Conservation (phyloP, 2,113 vertebrate genomes). For the Channa maculata region DNA sequence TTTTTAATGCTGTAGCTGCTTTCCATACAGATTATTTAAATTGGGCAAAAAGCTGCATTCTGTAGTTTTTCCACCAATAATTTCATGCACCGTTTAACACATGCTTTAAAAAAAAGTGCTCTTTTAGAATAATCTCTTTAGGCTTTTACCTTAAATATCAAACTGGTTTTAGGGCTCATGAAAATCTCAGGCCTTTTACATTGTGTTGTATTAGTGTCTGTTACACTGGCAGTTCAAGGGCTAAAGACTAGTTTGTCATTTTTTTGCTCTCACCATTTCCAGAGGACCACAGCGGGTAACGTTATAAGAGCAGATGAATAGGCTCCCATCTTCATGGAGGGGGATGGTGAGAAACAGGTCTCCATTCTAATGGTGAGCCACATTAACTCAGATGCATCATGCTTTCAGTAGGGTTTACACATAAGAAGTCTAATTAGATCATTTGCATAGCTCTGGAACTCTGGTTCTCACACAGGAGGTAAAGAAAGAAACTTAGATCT, state of each 20-base stretch:
- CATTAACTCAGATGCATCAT: conserved; percentile 57
- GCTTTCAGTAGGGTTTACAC: conserved; percentile 18
- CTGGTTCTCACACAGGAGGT: conserved; percentile 12
- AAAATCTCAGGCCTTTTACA: no score
- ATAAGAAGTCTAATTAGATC: conserved; percentile 58
- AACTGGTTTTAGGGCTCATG: not conserved
- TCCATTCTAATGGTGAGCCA: conserved; percentile 43
- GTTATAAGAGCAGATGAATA: conserved; percentile 37
- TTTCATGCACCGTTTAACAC: no score
- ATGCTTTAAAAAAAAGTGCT: no score
- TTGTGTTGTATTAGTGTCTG: not conserved
- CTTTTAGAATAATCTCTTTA: no score
- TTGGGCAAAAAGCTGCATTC: no score
- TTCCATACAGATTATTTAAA: not conserved
- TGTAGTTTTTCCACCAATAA: no score
- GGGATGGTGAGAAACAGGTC: conserved; percentile 42
- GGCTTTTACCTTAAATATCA: not conserved
- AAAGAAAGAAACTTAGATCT: conserved; percentile 3
- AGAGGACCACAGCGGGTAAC: conserved; percentile 16
- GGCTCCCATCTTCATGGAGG: conserved; percentile 35
- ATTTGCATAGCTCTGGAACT: conserved; percentile 56
- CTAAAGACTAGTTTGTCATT: conserved; percentile 13
- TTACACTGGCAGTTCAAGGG: not conserved
- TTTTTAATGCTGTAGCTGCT: not conserved
- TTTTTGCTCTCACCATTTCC: conserved; percentile 12